phyloP scores from a whole-genome alignment of 2,113 vertebrate species.

The Alexandromys fortis region DNA sequence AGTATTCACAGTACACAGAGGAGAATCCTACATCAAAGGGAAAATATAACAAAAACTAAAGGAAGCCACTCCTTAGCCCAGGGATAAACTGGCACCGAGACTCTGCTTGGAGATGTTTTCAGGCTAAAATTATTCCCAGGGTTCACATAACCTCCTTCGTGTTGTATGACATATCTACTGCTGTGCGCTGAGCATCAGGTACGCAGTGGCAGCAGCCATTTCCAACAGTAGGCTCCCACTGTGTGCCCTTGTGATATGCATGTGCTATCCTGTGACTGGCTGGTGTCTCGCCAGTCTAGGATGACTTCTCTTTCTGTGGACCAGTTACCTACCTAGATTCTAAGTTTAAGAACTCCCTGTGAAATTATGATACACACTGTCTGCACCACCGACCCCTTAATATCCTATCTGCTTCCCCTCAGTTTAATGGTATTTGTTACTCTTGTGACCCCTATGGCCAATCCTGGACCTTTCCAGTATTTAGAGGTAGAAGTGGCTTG shows the following conservation, averaged over 20 bases:
- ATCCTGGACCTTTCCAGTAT: background rate
- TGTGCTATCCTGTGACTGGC: background rate
- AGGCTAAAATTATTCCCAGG: background rate
- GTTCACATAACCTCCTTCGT: background rate
- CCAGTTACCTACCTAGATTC: background rate
- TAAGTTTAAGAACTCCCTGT: background rate
- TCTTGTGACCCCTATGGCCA: background rate
- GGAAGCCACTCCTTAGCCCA: background rate
- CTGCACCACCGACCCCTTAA: background rate
- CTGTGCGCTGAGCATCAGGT: background rate
- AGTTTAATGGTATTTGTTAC: background rate
- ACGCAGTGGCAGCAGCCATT: background rate
- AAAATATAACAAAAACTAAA: slow-evolving; percentile 48
- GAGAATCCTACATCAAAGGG: too few relatives aligned
- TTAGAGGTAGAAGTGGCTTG: background rate
- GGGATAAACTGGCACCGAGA: background rate
- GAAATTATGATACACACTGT: background rate
- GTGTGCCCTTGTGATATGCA: background rate
- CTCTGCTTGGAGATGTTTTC: background rate
- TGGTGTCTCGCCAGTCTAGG: background rate
- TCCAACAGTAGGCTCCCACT: background rate
- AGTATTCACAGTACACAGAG: too few relatives aligned
- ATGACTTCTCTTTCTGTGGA: background rate
- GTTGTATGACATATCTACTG: background rate
- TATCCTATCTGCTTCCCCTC: background rate